These are phyloP conservation scores for Scopus umbretta DNA, from an alignment of 2,113 vertebrate species.

Conservation along the genomic window DNA sequence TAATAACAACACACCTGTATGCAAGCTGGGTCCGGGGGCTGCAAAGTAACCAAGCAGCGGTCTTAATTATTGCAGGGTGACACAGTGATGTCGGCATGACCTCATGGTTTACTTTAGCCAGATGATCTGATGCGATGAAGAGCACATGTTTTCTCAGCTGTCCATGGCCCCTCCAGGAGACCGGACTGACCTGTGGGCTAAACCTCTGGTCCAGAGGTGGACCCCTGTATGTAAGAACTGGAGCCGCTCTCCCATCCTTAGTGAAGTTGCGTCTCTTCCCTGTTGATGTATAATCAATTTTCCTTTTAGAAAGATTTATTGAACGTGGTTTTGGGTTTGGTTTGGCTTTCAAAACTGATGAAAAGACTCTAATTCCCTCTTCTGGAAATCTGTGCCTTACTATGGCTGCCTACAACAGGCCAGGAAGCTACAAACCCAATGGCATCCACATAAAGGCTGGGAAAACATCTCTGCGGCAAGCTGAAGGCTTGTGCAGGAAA, in stretches of 20 bases:
- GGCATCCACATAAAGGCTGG: constrained; percentile 42
- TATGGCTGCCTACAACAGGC: neutral
- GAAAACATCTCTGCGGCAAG: constrained; percentile 41
- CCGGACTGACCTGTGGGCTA: neutral
- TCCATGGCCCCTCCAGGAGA: neutral
- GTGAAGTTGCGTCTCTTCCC: neutral
- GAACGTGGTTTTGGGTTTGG: neutral
- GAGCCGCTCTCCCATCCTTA: neutral
- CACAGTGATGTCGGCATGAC: constrained; percentile 57
- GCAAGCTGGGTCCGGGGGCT: constrained; percentile 27
- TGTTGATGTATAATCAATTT: neutral
- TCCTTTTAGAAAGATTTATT: neutral
- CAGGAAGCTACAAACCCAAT: constrained; percentile 51
- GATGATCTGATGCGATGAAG: neutral
- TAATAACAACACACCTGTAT: constrained; percentile 73
- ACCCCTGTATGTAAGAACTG: neutral
- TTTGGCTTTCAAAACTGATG: neutral
- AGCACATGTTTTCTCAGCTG: constrained; percentile 69
- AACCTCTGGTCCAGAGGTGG: neutral
- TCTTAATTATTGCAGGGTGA: constrained; percentile 60
- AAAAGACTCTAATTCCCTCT: neutral
- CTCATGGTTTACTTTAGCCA: constrained; percentile 64
- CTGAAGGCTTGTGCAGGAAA: constrained; percentile 27
- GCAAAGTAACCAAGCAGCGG: neutral
- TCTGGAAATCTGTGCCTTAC: neutral